These are phyloP conservation scores for Mohoua ochrocephala DNA, from an alignment of 2,113 vertebrate genomes.

Conservation along the genomic window DNA sequence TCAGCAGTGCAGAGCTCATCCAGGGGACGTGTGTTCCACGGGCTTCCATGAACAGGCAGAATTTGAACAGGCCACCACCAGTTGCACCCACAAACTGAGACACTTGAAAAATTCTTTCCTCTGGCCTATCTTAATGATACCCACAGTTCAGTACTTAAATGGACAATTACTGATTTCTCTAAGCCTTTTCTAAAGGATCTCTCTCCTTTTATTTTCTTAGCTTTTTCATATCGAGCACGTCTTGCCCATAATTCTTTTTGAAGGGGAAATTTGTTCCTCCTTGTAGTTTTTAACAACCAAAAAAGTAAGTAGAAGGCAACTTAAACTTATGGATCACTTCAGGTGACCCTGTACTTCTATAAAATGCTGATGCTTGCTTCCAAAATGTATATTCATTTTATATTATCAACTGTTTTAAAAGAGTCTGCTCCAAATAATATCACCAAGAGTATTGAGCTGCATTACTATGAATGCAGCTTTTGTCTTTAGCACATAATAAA, in stretches of 20 bases:
- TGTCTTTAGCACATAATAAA: not conserved
- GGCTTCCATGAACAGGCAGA: not conserved
- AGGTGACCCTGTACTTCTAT: not conserved
- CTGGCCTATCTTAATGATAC: not conserved
- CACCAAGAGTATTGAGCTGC: not conserved
- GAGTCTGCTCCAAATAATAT: not conserved
- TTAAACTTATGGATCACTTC: not conserved
- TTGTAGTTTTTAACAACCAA: not conserved
- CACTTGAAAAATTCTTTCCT: not conserved
- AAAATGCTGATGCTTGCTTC: not conserved
- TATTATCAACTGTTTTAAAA: not conserved
- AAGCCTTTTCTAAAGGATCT: not conserved
- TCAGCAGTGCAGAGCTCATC: constrained; percentile 16
- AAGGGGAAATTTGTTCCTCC: not conserved
- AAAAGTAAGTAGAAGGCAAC: not conserved
- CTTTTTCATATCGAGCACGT: not conserved
- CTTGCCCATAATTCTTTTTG: not conserved
- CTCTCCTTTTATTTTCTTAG: not conserved
- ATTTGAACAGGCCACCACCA: not conserved
- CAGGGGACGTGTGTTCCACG: not conserved
- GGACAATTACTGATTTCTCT: not conserved
- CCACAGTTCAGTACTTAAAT: not conserved
- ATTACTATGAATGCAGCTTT: not conserved
- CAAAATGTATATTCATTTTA: not conserved
- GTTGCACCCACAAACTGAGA: not conserved